These are phyloP conservation scores for Resseliella maxima DNA, from an alignment of 2,888 invertebrate species.

Conservation along the genomic window DNA sequence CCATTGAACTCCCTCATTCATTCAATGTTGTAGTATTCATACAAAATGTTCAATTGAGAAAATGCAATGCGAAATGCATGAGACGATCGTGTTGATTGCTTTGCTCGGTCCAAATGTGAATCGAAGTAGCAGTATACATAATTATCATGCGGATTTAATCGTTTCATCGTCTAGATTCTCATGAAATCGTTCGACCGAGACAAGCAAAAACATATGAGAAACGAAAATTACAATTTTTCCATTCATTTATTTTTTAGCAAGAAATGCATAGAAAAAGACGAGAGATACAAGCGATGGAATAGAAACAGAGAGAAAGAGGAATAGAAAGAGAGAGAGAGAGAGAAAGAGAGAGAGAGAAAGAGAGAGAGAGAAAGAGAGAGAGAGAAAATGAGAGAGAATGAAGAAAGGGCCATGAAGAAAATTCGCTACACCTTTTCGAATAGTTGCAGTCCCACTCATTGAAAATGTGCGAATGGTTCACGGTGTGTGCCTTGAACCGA, in stretches of 20 bases:
- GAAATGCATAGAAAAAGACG: neutral
- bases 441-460: slow-evolving; percentile 10
- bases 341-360: neutral
- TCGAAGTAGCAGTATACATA: slow-evolving; percentile 50
- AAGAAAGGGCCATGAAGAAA: slow-evolving; percentile 4
- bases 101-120: slow-evolving; percentile 27
- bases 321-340: neutral
- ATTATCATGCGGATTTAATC: slow-evolving; percentile 55
- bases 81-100: neutral
- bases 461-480: slow-evolving; percentile 28
- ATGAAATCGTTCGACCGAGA: slow-evolving; percentile 37
- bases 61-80: slow-evolving; percentile 31
- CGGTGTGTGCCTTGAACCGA: slow-evolving; percentile 10
- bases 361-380: neutral
- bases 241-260: slow-evolving; percentile 45
- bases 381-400: neutral
- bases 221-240: slow-evolving; percentile 52
- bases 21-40: neutral
- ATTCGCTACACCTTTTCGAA: slow-evolving; percentile 22
- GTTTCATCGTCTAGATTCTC: slow-evolving; percentile 42
- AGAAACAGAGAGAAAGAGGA: neutral
- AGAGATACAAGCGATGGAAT: too few species aligned
- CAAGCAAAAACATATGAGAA: slow-evolving; percentile 9
- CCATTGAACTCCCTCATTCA: too few species aligned
- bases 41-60: slow-evolving; percentile 17